A percentile compares a stretch with the other conserved stretches of the same genome.
Evolutionary conservation across 2,888 invertebrate genomes (phyloP).

Genomic region (Hermaeophaga mercurialis): DNA sequence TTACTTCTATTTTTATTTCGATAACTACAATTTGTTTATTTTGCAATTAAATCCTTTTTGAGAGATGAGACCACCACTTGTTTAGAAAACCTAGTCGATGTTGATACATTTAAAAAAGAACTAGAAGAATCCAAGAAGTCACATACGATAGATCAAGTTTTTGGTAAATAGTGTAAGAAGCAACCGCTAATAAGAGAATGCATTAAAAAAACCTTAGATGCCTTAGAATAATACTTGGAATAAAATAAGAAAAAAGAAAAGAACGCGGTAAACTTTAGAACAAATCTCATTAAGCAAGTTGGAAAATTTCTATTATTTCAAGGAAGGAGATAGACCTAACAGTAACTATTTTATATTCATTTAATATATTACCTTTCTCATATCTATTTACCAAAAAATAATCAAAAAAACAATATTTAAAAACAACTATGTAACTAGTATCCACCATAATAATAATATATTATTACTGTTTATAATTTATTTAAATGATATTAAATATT

Average conservation of each 20-base stretch:
- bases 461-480: too few relatives aligned
- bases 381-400: too few relatives aligned
- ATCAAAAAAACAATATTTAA: too few relatives aligned
- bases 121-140: conserved; percentile 60
- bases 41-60: too few relatives aligned
- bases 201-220: conserved; percentile 54
- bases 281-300: conserved; percentile 59
- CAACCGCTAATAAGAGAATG: conserved; percentile 57
- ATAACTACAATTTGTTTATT: too few relatives aligned
- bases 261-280: conserved; percentile 54
- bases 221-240: conserved; percentile 59
- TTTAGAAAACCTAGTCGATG: conserved; percentile 64
- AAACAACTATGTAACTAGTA: too few relatives aligned
- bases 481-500: too few relatives aligned
- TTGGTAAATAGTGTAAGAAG: conserved; percentile 61
- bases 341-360: conserved; percentile 53
- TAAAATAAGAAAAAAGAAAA: conserved; percentile 51
- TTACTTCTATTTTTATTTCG: too few relatives aligned
- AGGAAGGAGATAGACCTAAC: conserved; percentile 64
- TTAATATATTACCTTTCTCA: too few relatives aligned
- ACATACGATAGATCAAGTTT: conserved; percentile 63
- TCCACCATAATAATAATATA: too few relatives aligned
- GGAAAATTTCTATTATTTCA: conserved; percentile 61
- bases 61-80: conserved; percentile 61
- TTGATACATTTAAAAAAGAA: conserved; percentile 61